Evolutionary conservation across 2,888 invertebrate species (phyloP).

Genomic region (Oscheius sp.): DNA sequence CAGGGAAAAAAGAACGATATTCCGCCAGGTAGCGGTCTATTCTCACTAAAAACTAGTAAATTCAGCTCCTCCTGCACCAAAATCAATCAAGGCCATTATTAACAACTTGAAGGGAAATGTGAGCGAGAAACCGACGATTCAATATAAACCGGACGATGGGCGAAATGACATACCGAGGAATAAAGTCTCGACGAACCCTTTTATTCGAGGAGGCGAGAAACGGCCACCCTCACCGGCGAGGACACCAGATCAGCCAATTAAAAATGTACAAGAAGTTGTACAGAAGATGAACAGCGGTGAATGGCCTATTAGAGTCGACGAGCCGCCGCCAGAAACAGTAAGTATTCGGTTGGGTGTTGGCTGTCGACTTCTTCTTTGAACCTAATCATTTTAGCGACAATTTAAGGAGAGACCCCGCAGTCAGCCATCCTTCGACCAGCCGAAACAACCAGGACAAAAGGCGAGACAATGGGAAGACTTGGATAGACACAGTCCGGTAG

Average conservation of each 20-base stretch:
- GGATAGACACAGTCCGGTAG: conserved; percentile 41
- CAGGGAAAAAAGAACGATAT: conserved; percentile 21
- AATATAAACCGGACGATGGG: conserved; percentile 31
- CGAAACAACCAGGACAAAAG: conserved; percentile 32
- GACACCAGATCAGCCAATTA: conserved; percentile 36
- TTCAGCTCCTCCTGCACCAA: conserved; percentile 35
- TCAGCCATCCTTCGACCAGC: conserved; percentile 17
- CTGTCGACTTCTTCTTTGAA: not conserved
- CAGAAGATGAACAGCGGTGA: conserved; percentile 62
- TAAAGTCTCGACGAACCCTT: conserved; percentile 55
- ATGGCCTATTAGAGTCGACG: conserved; percentile 58
- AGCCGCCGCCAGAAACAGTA: conserved; percentile 25
- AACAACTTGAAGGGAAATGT: conserved; percentile 52
- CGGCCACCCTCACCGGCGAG: conserved; percentile 17
- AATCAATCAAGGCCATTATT: conserved; percentile 49
- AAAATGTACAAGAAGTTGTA: conserved; percentile 57
- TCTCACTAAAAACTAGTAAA: too few species aligned
- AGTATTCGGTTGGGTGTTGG: too few species aligned
- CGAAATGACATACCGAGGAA: conserved; percentile 32
- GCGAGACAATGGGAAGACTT: conserved; percentile 56
- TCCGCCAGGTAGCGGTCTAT: not conserved
- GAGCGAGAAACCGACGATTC: not conserved
- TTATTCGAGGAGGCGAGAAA: conserved; percentile 42
- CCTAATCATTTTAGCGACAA: conserved; percentile 9
- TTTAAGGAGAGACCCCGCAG: conserved; percentile 4